Percentiles rank a stretch among this genome's conserved stretches.
Evolutionary conservation across 2,797 vertebrate species (phyloP).

Genomic region (Gobio occitaniae): DNA sequence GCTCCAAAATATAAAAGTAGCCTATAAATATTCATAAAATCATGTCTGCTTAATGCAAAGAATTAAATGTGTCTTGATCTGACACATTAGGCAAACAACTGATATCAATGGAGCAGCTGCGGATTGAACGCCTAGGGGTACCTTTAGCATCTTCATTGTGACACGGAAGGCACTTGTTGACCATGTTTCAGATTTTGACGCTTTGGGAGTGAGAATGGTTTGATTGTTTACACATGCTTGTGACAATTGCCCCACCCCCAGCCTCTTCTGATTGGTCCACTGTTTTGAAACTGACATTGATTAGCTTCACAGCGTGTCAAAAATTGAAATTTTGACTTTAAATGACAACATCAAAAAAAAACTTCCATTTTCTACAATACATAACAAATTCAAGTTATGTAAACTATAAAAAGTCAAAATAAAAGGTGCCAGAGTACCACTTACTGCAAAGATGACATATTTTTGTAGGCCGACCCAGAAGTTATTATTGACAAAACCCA

Average conservation of each 20-base stretch:
- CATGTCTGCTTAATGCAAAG: no score
- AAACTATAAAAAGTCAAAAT: not conserved
- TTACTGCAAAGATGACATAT: no score
- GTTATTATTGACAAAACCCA: not conserved
- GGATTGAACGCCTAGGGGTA: no score
- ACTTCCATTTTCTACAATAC: not conserved
- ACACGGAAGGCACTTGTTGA: no score
- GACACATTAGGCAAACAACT: no score
- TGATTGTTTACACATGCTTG: not conserved
- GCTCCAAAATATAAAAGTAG: no score
- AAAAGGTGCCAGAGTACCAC: not conserved
- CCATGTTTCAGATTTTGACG: no score
- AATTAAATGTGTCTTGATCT: no score
- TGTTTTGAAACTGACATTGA: not conserved
- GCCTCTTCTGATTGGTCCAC: not conserved
- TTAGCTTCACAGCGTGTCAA: not conserved
- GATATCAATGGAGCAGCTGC: no score
- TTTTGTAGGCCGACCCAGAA: not conserved
- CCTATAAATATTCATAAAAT: no score
- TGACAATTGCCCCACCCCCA: not conserved
- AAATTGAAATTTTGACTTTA: not conserved
- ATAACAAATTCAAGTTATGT: not conserved
- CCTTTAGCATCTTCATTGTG: no score
- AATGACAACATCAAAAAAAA: not conserved
- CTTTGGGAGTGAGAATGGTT: no score